Conservation (phyloP, 2,797 vertebrate genomes). For the Paguma larvata region DNA sequence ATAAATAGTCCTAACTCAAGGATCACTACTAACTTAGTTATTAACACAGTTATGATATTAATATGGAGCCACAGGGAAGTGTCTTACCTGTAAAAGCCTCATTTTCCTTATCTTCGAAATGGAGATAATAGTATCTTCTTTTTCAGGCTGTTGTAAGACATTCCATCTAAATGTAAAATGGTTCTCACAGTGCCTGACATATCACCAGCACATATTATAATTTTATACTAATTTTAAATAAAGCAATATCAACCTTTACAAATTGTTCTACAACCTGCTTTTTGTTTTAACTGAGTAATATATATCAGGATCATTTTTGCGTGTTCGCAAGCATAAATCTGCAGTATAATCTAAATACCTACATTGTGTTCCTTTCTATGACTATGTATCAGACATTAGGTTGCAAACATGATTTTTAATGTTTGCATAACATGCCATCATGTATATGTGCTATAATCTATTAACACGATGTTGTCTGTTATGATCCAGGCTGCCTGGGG, state of each 20-base stretch:
- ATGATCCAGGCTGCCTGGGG: not conserved
- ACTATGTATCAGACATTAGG: not conserved
- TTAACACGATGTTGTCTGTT: not conserved
- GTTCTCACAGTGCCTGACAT: not conserved
- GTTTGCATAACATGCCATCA: not conserved
- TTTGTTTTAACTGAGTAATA: not conserved
- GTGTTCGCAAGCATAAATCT: not conserved
- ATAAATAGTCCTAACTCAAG: not conserved
- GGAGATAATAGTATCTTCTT: not conserved
- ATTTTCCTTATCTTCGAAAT: conserved; percentile 31
- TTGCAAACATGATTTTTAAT: not conserved
- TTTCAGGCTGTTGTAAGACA: not conserved
- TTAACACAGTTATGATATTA: not conserved
- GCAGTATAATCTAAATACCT: not conserved
- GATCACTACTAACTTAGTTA: not conserved
- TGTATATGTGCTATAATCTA: not conserved
- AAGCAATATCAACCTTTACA: not conserved
- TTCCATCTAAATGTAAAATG: not conserved
- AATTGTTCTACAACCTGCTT: not conserved
- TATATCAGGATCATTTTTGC: not conserved
- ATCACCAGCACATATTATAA: not conserved
- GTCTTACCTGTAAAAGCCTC: not conserved
- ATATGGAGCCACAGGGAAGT: not conserved
- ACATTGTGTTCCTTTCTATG: not conserved
- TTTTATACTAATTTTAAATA: conserved; percentile 43